These are phyloP conservation scores for Hemibagrus guttatus DNA, from an alignment of 2,797 vertebrate genomes.

Conservation along the genomic window DNA sequence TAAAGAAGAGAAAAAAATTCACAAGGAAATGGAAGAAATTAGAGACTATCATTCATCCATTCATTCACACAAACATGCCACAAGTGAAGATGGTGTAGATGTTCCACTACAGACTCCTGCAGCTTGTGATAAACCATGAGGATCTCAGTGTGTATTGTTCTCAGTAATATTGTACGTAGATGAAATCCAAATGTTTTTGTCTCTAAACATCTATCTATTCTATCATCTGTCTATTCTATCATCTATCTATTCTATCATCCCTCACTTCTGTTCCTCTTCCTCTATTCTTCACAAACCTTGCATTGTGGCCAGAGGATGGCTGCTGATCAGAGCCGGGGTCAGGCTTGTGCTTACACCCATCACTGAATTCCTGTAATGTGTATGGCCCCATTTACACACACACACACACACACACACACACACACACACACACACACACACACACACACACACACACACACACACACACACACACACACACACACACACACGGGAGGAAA, in stretches of 20 bases:
- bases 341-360: conserved; percentile 89
- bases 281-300: conserved; percentile 78
- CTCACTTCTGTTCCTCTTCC: neutral
- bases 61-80: neutral
- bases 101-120: no score
- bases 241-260: neutral
- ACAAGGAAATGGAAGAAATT: neutral
- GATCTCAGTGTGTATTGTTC: neutral
- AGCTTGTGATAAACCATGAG: conserved; percentile 18
- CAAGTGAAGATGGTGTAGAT: neutral
- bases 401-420: conserved; percentile 46
- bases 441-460: conserved; percentile 57
- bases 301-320: conserved; percentile 90
- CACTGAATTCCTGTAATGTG: conserved; percentile 84
- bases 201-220: neutral
- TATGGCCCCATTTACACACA: conserved; percentile 47
- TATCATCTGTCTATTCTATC: neutral
- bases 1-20: neutral
- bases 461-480: conserved; percentile 36
- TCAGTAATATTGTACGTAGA: neutral
- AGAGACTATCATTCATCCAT: conserved; percentile 33
- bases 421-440: conserved; percentile 51
- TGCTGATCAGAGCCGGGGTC: conserved; percentile 86
- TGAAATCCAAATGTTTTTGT: neutral
- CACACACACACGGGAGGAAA: conserved; percentile 47